Conservation (phyloP, 2,113 vertebrate species). For the Rhabdomys dilectus region DNA sequence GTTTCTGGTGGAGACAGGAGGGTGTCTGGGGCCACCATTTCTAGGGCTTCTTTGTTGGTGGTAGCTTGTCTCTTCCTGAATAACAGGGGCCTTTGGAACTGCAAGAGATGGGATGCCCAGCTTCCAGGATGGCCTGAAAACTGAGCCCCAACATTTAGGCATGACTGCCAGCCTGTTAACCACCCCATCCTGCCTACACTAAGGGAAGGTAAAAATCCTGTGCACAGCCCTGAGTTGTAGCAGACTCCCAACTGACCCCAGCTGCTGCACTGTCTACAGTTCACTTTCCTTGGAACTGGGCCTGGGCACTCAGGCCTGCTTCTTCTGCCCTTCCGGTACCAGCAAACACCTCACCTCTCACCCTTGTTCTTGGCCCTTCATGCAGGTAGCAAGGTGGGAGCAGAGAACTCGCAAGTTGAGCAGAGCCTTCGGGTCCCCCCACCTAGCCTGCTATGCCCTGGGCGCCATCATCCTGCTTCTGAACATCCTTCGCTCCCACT, state of each 20-base stretch:
- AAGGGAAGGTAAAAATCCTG: not conserved
- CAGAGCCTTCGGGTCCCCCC: constrained; percentile 89
- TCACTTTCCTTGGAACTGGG: not conserved
- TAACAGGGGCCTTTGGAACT: not conserved
- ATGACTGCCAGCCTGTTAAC: no score
- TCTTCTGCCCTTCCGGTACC: not conserved
- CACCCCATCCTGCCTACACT: not conserved
- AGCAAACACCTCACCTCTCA: not conserved
- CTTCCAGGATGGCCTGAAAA: not conserved
- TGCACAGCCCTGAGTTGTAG: not conserved
- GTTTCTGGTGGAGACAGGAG: not conserved
- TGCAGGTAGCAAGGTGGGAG: constrained; percentile 95
- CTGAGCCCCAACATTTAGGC: not conserved
- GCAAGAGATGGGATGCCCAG: no score
- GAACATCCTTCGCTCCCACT: constrained; percentile 93
- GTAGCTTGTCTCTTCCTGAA: not conserved
- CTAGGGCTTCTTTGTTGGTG: no score
- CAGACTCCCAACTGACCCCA: not conserved
- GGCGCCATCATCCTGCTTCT: constrained; percentile 90
- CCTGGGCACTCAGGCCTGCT: not conserved
- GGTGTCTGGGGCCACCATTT: no score
- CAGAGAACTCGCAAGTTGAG: constrained; percentile 90
- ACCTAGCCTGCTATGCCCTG: constrained; percentile 92
- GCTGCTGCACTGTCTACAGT: accelerated
- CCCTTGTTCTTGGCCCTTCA: constrained; percentile 48